Conservation (phyloP, 1,140 invertebrate genomes). For the Pachypeltis micranthus region DNA sequence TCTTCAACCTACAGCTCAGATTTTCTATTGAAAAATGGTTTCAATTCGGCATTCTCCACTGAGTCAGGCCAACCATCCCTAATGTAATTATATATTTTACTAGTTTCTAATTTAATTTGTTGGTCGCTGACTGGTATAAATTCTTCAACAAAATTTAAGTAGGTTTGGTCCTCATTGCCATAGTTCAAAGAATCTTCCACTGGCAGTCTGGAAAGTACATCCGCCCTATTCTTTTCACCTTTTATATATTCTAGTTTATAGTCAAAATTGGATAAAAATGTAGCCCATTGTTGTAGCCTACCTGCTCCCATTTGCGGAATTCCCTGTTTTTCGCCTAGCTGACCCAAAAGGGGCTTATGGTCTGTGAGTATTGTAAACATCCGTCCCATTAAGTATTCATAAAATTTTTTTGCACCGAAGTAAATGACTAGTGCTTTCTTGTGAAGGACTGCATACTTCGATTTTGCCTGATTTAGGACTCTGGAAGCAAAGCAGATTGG, state of each 20-base stretch:
- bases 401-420: slow-evolving; percentile 39
- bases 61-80: slow-evolving; percentile 17
- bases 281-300: slow-evolving; percentile 30
- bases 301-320: slow-evolving; percentile 28
- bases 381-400: slow-evolving; percentile 35
- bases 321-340: slow-evolving; percentile 29
- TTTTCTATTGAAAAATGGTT: no score
- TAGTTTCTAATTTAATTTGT: slow-evolving; percentile 19
- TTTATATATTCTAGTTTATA: slow-evolving; percentile 29
- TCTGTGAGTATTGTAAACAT: slow-evolving; percentile 35
- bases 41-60: no score
- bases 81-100: slow-evolving; percentile 23
- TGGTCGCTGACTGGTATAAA: slow-evolving; percentile 20
- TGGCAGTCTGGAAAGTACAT: slow-evolving; percentile 27
- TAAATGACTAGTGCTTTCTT: slow-evolving; percentile 41
- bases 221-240: slow-evolving; percentile 20
- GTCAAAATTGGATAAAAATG: slow-evolving; percentile 29
- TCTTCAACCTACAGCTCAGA: no score
- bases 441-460: slow-evolving; percentile 41
- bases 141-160: slow-evolving; percentile 23
- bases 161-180: slow-evolving; percentile 17
- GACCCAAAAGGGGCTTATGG: slow-evolving; percentile 35
- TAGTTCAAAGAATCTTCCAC: slow-evolving; percentile 9
- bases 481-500: slow-evolving; percentile 36
- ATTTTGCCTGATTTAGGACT: slow-evolving; percentile 33